These are phyloP conservation scores for Bathybates hornii DNA, from an alignment of 2,113 vertebrate genomes.

Conservation along the genomic window DNA sequence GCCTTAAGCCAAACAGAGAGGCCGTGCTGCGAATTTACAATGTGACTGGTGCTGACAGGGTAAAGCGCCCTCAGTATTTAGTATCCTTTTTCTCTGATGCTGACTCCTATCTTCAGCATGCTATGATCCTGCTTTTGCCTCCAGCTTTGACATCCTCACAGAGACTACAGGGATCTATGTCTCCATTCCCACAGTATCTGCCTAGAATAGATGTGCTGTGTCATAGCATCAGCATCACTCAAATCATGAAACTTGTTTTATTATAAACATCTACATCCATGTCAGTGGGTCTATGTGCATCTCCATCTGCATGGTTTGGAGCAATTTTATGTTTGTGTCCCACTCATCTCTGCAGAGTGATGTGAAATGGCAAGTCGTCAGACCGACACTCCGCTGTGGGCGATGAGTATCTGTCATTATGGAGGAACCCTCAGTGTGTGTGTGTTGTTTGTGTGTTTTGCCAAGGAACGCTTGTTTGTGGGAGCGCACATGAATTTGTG, in stretches of 20 bases:
- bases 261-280: conserved; percentile 38
- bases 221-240: conserved; percentile 54
- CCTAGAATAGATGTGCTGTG: conserved; percentile 36
- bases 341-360: conserved; percentile 46
- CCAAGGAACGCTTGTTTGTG: neutral
- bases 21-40: conserved; percentile 12
- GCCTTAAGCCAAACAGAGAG: conserved; percentile 1
- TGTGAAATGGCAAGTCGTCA: conserved; percentile 61
- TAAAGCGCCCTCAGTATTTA: neutral
- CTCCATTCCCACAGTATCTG: neutral
- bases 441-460: neutral
- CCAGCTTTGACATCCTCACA: conserved; percentile 24
- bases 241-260: conserved; percentile 17
- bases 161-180: neutral
- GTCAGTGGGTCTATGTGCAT: conserved; percentile 34
- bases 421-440: neutral
- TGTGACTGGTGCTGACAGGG: conserved; percentile 4
- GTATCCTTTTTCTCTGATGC: neutral
- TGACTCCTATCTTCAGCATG: conserved; percentile 1
- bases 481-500: neutral
- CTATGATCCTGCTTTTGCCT: conserved; percentile 7
- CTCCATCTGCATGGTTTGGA: conserved; percentile 57
- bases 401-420: conserved; percentile 41
- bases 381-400: conserved; percentile 45
- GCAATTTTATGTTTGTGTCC: conserved; percentile 53